Evolutionary conservation across 2,797 vertebrate species (phyloP).

Genomic region (Melanotaenia maccullochi): DNA sequence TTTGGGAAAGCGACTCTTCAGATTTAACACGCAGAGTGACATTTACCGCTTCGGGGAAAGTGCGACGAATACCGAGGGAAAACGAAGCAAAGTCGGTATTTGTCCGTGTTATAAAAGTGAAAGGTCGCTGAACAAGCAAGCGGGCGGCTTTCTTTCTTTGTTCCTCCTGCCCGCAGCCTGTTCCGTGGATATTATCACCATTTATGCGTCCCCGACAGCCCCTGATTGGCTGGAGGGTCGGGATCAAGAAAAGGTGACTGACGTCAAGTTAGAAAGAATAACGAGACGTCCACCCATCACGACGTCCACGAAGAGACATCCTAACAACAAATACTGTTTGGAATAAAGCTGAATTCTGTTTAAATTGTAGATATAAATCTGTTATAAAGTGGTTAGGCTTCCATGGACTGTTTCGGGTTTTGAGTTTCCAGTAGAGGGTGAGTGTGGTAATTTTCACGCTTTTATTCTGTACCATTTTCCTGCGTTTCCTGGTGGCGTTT

Average conservation of each 20-base stretch:
- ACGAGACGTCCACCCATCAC: background rate
- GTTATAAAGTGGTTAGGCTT: fast-evolving
- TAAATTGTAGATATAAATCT: background rate
- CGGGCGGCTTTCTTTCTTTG: conserved; percentile 70
- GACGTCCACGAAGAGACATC: background rate
- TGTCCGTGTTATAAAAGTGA: background rate
- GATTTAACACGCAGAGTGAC: background rate
- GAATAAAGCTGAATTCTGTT: background rate
- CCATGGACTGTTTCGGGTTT: fast-evolving
- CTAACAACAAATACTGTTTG: background rate
- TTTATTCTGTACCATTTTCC: conserved; percentile 45
- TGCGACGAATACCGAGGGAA: background rate
- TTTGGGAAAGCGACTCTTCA: background rate
- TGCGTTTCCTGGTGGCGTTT: conserved; percentile 2
- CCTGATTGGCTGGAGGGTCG: conserved; percentile 77
- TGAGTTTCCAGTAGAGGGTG: too few species aligned
- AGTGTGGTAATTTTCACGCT: background rate
- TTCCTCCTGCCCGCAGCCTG: conserved; percentile 63
- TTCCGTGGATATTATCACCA: conserved; percentile 56
- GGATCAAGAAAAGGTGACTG: conserved; percentile 77
- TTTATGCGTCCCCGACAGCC: conserved; percentile 67
- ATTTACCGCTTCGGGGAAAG: background rate
- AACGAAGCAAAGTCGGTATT: background rate
- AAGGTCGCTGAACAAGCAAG: background rate
- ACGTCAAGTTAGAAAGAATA: conserved; percentile 12